Evolutionary conservation across 2,113 vertebrate genomes (phyloP).

Genomic region (Hypomesus transpacificus): DNA sequence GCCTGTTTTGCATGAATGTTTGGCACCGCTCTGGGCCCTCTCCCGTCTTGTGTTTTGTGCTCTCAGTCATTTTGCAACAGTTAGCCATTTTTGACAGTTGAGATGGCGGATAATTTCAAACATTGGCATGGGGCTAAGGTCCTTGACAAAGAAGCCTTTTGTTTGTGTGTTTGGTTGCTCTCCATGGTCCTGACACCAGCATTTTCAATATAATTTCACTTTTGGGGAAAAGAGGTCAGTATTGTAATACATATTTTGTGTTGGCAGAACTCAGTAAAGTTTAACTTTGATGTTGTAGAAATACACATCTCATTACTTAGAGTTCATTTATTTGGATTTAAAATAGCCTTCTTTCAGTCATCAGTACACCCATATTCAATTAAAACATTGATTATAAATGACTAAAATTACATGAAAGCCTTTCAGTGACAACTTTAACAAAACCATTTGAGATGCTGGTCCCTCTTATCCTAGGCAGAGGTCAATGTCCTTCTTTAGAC

Average conservation of each 20-base stretch:
- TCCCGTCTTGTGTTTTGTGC: constrained; percentile 60
- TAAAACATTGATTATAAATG: too few species aligned
- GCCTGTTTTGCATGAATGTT: constrained; percentile 67
- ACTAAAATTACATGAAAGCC: too few species aligned
- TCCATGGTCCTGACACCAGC: constrained; percentile 74
- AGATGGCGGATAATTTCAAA: constrained; percentile 63
- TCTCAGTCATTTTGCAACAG: constrained; percentile 44
- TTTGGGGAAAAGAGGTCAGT: constrained; percentile 32
- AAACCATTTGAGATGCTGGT: too few species aligned
- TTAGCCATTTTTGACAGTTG: constrained; percentile 60
- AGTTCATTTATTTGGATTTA: neutral
- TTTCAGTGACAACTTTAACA: too few species aligned
- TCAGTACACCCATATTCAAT: too few species aligned
- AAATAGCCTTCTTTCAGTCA: neutral
- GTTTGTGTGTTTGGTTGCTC: constrained; percentile 68
- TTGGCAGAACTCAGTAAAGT: constrained; percentile 48
- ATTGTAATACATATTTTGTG: constrained; percentile 51
- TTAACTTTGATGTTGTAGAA: constrained; percentile 51
- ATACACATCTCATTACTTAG: constrained; percentile 40
- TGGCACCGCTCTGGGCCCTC: constrained; percentile 53
- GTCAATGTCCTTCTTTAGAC: too few species aligned
- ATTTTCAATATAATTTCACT: constrained; percentile 53
- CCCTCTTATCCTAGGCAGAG: too few species aligned
- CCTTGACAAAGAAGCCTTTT: constrained; percentile 66
- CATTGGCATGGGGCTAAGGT: constrained; percentile 52